Evolutionary conservation across 2,113 vertebrate genomes (phyloP).

Genomic region (Takifugu flavidus): DNA sequence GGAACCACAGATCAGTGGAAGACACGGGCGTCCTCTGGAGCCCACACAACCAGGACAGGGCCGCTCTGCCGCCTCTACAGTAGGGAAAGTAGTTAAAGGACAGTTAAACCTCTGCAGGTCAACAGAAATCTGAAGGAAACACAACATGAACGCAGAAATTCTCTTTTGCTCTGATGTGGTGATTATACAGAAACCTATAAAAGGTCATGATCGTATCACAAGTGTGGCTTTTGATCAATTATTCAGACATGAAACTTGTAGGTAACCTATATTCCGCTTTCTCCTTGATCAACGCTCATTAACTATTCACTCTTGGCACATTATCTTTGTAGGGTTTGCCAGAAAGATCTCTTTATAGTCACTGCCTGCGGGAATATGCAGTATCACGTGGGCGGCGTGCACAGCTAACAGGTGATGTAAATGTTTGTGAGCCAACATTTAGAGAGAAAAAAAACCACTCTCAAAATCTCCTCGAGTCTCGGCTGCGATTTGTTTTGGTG

Average conservation of each 20-base stretch:
- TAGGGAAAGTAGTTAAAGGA: no score
- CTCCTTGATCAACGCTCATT: conserved; percentile 67
- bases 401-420: no score
- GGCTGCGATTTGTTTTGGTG: conserved; percentile 29
- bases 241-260: conserved; percentile 50
- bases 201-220: conserved; percentile 43
- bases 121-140: not conserved
- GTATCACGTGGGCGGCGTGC: no score
- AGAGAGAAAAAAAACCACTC: not conserved
- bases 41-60: conserved; percentile 65
- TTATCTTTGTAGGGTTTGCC: conserved; percentile 40
- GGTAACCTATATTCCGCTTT: conserved; percentile 61
- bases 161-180: conserved; percentile 31
- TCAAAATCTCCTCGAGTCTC: conserved; percentile 3
- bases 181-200: conserved; percentile 26
- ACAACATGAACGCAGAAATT: conserved; percentile 36
- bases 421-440: no score
- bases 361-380: no score
- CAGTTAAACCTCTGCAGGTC: no score
- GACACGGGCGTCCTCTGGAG: conserved; percentile 55
- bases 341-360: no score
- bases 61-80: conserved; percentile 46
- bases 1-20: conserved; percentile 51
- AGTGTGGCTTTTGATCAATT: conserved; percentile 61
- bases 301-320: conserved; percentile 66